Base-by-base conservation (phyloP, 2,888 invertebrate genomes). In the Tribolium freemani region DNA sequence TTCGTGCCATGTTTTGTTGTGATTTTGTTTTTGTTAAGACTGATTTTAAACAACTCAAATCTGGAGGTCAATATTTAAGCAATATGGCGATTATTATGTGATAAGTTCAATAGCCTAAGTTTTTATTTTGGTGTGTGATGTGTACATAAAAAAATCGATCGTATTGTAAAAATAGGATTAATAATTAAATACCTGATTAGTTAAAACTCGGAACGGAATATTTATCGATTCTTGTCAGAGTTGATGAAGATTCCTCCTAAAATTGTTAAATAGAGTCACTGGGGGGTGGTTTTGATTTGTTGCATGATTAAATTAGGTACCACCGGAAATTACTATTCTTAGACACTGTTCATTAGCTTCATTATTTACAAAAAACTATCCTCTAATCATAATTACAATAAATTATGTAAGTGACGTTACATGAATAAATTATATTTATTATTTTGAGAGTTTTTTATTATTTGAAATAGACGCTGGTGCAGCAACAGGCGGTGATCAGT, bases 401-500 rank as follows among this genome's bases (percentile, higher is more conserved):
- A 68, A 60, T 46, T 63, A 48, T 70, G 63, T 69, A 70, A 54
- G 30, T 8, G 56, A 63, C 53, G 50, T 70, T 54, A 56, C 13
- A 70, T 60, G 44, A 70, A 70, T 70, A 70, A 70, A 70, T 70
- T 70, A 70, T 70, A 61, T 70, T 70, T 70, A 70, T 48, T 69
- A 67, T 20, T 13, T 46, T 8, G 26, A 44, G 21, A 11, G 38
- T 57, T 4, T 45, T 54, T 60, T 48, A 72, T 69, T 72, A 69
- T n/a, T 58, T 72, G 31, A 53, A 63, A 46, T 16, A 31, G n/a
- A 44, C 11, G 38, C 30, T 81, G 8, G 81, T 84, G 81, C 94
- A 94, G 83, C 94, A 94, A 83, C 94, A 94, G 73, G 89, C 90
- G 8, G 92, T 90, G 77, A 94, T 94, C 60, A 94, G 87, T 75